These are phyloP conservation scores for Cyprinodon tularosa DNA, from an alignment of 2,113 vertebrate genomes.

Conservation along the genomic window DNA sequence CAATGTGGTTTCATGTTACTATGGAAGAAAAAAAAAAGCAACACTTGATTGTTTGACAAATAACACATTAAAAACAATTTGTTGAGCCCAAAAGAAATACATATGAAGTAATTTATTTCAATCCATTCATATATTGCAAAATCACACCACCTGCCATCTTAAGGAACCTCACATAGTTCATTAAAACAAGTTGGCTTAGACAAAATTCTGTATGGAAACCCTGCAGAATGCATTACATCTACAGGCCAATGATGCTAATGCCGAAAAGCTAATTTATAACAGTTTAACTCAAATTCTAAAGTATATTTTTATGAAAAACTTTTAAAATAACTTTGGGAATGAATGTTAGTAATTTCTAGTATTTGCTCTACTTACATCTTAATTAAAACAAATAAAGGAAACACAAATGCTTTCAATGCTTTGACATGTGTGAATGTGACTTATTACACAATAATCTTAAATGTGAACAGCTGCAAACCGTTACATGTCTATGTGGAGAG, in stretches of 20 bases:
- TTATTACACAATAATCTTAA: not conserved
- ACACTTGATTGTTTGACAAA: not conserved
- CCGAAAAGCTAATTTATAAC: not conserved
- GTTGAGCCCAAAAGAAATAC: too few species aligned
- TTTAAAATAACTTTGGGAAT: not conserved
- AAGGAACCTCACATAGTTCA: too few species aligned
- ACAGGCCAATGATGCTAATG: not conserved
- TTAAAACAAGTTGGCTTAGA: too few species aligned
- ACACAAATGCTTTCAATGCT: not conserved
- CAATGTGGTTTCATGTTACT: slow-evolving; percentile 71
- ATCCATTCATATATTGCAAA: too few species aligned
- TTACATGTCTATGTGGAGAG: not conserved
- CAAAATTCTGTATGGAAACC: not conserved
- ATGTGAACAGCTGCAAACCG: not conserved
- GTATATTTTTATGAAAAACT: not conserved
- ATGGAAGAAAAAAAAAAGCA: not conserved
- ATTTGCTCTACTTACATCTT: not conserved
- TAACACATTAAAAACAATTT: not conserved
- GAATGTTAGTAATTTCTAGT: not conserved
- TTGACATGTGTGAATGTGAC: not conserved
- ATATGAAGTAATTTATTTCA: too few species aligned
- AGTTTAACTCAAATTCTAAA: not conserved
- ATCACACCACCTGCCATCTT: too few species aligned
- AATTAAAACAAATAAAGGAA: not conserved
- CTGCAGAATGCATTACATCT: not conserved